Conservation (phyloP, 1,140 invertebrate genomes). For the Steinernema khuongi region DNA sequence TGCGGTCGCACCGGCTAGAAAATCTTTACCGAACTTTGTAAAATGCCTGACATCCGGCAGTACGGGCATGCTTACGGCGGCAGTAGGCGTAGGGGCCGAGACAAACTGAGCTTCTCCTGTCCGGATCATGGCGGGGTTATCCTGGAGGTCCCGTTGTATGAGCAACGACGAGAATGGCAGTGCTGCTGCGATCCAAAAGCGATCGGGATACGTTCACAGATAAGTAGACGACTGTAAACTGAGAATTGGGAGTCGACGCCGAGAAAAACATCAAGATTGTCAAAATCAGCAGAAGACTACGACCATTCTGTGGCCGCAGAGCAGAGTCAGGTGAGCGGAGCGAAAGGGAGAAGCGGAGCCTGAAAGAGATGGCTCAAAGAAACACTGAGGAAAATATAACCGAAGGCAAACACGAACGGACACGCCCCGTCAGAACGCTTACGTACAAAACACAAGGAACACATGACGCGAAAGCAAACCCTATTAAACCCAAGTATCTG, state of each 20-base stretch:
- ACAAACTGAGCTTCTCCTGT: background rate
- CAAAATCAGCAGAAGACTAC: background rate
- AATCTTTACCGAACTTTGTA: slow-evolving; percentile 29
- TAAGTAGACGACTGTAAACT: background rate
- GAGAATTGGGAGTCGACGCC: background rate
- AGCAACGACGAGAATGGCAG: background rate
- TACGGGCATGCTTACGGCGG: background rate
- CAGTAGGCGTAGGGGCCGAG: background rate
- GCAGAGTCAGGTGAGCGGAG: background rate
- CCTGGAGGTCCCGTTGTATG: background rate
- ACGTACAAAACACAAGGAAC: background rate
- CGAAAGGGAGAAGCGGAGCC: background rate
- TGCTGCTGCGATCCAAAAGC: background rate
- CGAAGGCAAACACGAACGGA: background rate
- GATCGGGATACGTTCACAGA: background rate
- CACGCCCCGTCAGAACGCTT: background rate
- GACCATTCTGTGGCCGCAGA: background rate
- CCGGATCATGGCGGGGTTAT: background rate
- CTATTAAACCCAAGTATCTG: too few relatives aligned
- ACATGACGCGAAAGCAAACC: background rate
- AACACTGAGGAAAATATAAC: background rate
- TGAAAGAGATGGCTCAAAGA: background rate
- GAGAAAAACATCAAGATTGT: background rate
- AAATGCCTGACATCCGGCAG: background rate
- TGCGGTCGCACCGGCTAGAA: slow-evolving; percentile 38